Percentiles rank a stretch among this genome's conserved stretches.
Conservation (phyloP, 1,140 invertebrate species). For the Pseudomyrmex gracilis region DNA sequence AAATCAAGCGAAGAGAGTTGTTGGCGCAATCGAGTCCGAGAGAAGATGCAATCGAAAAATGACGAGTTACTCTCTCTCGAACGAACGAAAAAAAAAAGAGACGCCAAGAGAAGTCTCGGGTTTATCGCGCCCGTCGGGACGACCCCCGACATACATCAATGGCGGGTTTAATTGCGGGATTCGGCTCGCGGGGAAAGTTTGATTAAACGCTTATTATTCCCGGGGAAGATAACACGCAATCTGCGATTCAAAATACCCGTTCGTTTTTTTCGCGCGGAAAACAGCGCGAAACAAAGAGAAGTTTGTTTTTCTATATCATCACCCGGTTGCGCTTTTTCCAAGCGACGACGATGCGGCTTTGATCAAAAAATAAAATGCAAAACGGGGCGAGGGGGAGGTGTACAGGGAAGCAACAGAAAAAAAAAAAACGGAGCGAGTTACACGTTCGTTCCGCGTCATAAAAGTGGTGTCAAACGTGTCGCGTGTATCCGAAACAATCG, state of each 20-base stretch:
- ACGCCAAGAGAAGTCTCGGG: constrained; percentile 36
- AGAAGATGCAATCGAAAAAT: constrained; percentile 37
- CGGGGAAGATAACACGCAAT: constrained; percentile 49
- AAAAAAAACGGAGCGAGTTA: not conserved
- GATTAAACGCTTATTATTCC: constrained; percentile 55
- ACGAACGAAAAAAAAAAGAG: constrained; percentile 42
- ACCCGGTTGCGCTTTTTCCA: constrained; percentile 1
- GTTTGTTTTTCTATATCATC: constrained; percentile 14
- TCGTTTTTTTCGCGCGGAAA: not conserved
- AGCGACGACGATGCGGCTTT: not conserved
- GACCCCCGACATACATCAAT: constrained; percentile 55
- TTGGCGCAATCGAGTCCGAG: not conserved
- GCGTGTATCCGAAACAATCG: too few species aligned
- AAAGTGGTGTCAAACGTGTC: too few species aligned
- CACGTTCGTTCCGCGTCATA: too few species aligned
- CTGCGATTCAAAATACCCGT: constrained; percentile 31
- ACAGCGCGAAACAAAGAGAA: constrained; percentile 38
- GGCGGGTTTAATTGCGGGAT: constrained; percentile 51
- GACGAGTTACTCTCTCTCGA: constrained; percentile 21
- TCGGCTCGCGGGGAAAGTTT: constrained; percentile 46
- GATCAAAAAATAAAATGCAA: constrained; percentile 19
- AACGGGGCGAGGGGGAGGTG: too few species aligned
- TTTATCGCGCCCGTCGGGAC: constrained; percentile 51
- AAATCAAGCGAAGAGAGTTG: constrained; percentile 21
- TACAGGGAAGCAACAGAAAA: not conserved